Evolutionary conservation across 2,797 vertebrate genomes (phyloP), one percentile per base, ranked within the genome.

Genomic region (Liasis olivaceus): DNA sequence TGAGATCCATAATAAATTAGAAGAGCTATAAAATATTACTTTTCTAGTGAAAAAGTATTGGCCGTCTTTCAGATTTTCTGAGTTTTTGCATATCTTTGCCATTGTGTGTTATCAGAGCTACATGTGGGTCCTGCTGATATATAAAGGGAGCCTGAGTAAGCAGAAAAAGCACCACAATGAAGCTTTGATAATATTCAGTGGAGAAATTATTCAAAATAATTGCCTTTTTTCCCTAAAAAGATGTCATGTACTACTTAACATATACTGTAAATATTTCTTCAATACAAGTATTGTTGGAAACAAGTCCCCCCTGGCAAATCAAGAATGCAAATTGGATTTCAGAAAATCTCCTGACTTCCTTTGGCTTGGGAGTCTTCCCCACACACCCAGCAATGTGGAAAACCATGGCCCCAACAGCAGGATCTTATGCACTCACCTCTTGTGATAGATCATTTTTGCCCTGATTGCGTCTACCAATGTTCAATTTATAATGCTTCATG

Each of bases 201-300:
- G 20, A 17, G 17, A 11, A 77, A 17, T 22, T 81, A 81, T 81
- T 47, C 36, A 81, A 81, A 81, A 47, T 81, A 24, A 47, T 24
- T 81, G 22, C 1, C 36, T 47, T 24, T 20, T 11, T 14, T 12
- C 14, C 66, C 14, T 93, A 24, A 22, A 89, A 64, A 66, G 28
- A 93, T 56, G 89, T 92, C 91, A 87, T 93, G 92, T 89, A 89
- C 85, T 87, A 90, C 88, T 77, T 89, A 89, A 64, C 51, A 69
- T 54, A 91, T 81, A 47, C 0, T 24, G 36, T 91, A 3, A 9
- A 66, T 89, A 91, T 0, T 24, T 0, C 56, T 94, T 4, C 51
- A n/a, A 87, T 22, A 2, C 17, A 88, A 22, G 22, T 66, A 17
- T 56, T 26, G 24, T 59, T 69, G 26, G 56, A 42, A n/a, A 66